phyloP scores from a whole-genome alignment of 2,797 vertebrate genomes.

The Melanotaenia boesemani region DNA sequence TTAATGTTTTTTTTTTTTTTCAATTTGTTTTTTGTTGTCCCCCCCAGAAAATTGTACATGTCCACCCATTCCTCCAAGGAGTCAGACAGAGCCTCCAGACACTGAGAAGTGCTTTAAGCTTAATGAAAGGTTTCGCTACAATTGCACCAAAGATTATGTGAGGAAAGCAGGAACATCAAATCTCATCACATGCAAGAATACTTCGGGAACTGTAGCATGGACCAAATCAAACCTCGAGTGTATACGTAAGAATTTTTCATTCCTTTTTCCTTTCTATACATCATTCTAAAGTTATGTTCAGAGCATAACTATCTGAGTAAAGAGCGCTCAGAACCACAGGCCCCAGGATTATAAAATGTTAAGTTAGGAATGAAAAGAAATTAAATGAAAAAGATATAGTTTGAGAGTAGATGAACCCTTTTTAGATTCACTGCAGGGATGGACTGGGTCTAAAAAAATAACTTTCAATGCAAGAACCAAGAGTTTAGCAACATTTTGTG shows the following conservation, averaged over 20 bases:
- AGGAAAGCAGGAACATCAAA: constrained; percentile 78
- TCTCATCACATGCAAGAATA: constrained; percentile 30
- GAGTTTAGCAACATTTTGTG: too few relatives aligned
- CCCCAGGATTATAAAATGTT: not conserved
- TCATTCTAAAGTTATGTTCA: too few relatives aligned
- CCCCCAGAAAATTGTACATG: constrained; percentile 49
- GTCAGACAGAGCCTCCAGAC: not conserved
- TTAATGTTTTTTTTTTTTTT: not conserved
- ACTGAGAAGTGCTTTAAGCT: rapidly evolving
- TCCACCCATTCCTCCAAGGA: rapidly evolving
- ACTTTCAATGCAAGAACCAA: too few relatives aligned
- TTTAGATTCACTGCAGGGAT: too few relatives aligned
- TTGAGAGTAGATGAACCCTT: too few relatives aligned
- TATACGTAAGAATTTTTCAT: constrained; percentile 70
- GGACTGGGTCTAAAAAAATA: too few relatives aligned
- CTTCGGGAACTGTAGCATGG: rapidly evolving
- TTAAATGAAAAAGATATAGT: too few relatives aligned
- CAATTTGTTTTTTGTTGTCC: too few relatives aligned
- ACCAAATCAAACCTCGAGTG: rapidly evolving
- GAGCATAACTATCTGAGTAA: not conserved
- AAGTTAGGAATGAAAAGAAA: too few relatives aligned
- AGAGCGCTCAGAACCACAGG: not conserved
- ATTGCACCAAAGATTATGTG: constrained; percentile 31
- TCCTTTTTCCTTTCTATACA: not conserved
- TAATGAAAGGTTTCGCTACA: rapidly evolving